phyloP scores from a whole-genome alignment of 2,888 invertebrate species.

The Tiphia femorata region DNA sequence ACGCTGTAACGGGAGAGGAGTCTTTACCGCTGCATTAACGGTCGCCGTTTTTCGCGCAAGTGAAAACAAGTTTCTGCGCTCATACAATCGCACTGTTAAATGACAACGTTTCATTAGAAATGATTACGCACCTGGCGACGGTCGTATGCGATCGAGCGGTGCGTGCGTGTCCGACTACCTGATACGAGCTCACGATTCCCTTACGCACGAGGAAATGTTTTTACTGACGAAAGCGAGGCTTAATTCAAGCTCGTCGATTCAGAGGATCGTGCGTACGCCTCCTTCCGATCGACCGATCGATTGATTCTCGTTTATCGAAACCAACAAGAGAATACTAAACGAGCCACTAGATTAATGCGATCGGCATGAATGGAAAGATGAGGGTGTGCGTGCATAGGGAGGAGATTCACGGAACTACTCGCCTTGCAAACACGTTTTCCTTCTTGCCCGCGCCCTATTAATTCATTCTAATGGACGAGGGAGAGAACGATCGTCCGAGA shows the following conservation, averaged over 20 bases:
- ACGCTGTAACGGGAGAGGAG: constrained; percentile 68
- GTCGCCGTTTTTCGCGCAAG: constrained; percentile 67
- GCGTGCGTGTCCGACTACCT: constrained; percentile 14
- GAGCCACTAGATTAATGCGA: too few species aligned
- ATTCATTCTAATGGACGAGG: too few species aligned
- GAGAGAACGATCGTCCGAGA: too few species aligned
- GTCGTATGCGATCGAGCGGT: neutral
- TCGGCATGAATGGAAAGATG: too few species aligned
- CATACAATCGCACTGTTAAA: constrained; percentile 64
- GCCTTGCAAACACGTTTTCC: too few species aligned
- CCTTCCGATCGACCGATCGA: too few species aligned
- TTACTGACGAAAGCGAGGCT: constrained; percentile 5
- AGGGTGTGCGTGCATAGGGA: too few species aligned
- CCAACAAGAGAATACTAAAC: too few species aligned
- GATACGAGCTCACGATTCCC: constrained; percentile 9
- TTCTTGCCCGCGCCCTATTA: too few species aligned
- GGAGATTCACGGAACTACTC: too few species aligned
- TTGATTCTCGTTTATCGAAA: too few species aligned
- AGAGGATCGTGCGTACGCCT: too few species aligned
- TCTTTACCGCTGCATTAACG: constrained; percentile 70
- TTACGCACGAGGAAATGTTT: constrained; percentile 23
- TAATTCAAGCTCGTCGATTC: constrained; percentile 1
- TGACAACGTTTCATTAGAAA: constrained; percentile 66
- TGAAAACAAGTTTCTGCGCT: constrained; percentile 66
- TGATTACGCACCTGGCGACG: constrained; percentile 60